These are phyloP conservation scores for Pogona vitticeps DNA, from an alignment of 2,113 vertebrate species.

Conservation along the genomic window DNA sequence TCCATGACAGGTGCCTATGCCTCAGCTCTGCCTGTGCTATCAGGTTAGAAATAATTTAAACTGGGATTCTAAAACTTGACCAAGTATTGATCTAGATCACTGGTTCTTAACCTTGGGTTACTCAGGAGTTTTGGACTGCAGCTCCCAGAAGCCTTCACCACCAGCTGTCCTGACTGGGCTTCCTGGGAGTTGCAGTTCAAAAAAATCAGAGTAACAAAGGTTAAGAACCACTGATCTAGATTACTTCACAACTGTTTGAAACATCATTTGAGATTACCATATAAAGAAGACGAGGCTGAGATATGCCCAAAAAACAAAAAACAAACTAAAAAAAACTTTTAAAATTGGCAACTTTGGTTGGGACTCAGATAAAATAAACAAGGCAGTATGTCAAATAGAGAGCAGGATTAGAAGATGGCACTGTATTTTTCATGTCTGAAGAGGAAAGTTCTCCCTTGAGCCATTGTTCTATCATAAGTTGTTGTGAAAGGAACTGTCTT, in stretches of 20 bases:
- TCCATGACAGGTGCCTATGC: background rate
- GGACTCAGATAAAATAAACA: background rate
- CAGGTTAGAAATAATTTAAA: slow-evolving; percentile 42
- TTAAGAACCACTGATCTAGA: too few species aligned
- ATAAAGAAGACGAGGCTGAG: slow-evolving; percentile 26
- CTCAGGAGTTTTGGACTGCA: too few species aligned
- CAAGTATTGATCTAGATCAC: background rate
- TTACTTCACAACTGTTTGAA: slow-evolving; percentile 37
- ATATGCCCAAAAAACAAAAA: too few species aligned
- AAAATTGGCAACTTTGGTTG: too few species aligned
- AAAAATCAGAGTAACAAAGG: too few species aligned
- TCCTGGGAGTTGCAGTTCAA: too few species aligned
- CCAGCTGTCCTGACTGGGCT: too few species aligned
- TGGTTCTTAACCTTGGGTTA: too few species aligned
- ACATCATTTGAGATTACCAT: slow-evolving; percentile 24
- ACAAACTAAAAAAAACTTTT: background rate
- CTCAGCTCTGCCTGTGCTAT: rapidly evolving
- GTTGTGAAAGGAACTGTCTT: background rate
- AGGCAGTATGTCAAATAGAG: background rate
- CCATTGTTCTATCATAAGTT: slow-evolving; percentile 34
- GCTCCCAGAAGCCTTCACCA: too few species aligned
- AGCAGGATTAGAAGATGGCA: background rate
- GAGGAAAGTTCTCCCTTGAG: background rate
- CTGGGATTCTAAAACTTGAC: background rate
- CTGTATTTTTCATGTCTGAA: slow-evolving; percentile 12